Evolutionary conservation across 2,888 invertebrate species (phyloP), one percentile per base, ranked within the genome.

Genomic region (Caenorhabditis panamensis): DNA sequence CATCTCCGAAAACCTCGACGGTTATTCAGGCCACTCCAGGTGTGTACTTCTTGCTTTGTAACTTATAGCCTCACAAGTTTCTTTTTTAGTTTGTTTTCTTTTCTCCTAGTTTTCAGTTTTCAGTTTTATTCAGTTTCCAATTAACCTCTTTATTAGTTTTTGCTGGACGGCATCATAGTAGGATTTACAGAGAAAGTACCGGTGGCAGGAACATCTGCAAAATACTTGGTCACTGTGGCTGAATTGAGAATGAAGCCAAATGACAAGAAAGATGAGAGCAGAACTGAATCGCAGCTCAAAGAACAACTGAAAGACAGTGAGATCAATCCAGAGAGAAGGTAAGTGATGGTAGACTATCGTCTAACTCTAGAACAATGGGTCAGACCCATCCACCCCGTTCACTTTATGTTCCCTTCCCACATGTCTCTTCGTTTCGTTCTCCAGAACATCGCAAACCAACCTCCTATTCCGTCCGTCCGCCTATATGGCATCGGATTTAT

Each of bases 161-260:
- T 37, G 8, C 37, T 20, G 13, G 16, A 26, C 44, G 26, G 18
- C 20, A 44, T 6, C 24, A 20, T 31, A 0, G 13, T 1, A 44
- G 0, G 1, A 16, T 4, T 76, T 83, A 47, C 72, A 82, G 85
- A 85, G 63, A 79, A 82, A 53, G 68, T 47, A 22, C 61, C 75
- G 13, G 78, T 66, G 3, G 56, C 78, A 0, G 78, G 66, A 67
- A 56, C 72, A 18, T 79, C 78, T 28, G 85, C 84, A 11, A 85
- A 85, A 54, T 84, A 84, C 44, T 41, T 84, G 47, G 85, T 85
- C 20, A 82, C 85, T 16, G 84, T 84, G n/a, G 85, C 85, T 5
- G 85, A 85, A 37, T 58, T 85, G 36, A 79, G 75, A 62, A 47
- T 82, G 58, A 79, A 78, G 26, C 79, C 78, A 31, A 28, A 51